Evolutionary conservation across 1,140 invertebrate species (phyloP), one percentile per base, ranked within the genome.

Genomic region (Delia radicum): DNA sequence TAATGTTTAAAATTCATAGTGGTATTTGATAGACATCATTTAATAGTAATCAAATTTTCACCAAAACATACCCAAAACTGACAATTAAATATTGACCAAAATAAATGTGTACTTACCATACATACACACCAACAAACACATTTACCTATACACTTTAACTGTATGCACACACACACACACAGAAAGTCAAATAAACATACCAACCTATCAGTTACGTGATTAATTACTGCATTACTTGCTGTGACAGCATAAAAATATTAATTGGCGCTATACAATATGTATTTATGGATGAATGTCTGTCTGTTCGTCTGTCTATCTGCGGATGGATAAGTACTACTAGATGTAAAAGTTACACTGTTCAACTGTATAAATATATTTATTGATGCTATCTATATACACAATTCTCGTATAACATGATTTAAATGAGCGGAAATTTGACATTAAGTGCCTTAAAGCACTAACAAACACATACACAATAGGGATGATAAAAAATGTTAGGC

Each of bases 341-440:
- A n/a, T n/a, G n/a, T n/a, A n/a, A n/a, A n/a, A n/a, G n/a, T n/a
- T n/a, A n/a, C n/a, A n/a, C n/a, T n/a, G n/a, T n/a, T n/a, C n/a
- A n/a, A n/a, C n/a, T n/a, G n/a, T n/a, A n/a, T n/a, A n/a, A n/a
- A n/a, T n/a, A n/a, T n/a, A n/a, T 55, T 21, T 55, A 55, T 55
- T 55, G 48, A 55, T 55, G 48, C 18, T 18, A 55, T 24, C n/a
- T n/a, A 18, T 55, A 55, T n/a, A 55, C 18, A 55, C 12, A 42
- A 55, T 55, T 21, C n/a, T 24, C 48, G n/a, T 69, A 33, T 12
- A 69, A 33, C 65, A 69, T 69, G 65, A 33, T 69, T 69, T 69
- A 69, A 69, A 69, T 69, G 65, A 69, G 31, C 65, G 65, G 65
- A 69, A 33, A 69, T 69, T 69, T 69, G 31, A 69, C 65, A 69